These are phyloP conservation scores for Sepioteuthis lessoniana DNA, from an alignment of 2,888 invertebrate genomes.

Conservation along the genomic window DNA sequence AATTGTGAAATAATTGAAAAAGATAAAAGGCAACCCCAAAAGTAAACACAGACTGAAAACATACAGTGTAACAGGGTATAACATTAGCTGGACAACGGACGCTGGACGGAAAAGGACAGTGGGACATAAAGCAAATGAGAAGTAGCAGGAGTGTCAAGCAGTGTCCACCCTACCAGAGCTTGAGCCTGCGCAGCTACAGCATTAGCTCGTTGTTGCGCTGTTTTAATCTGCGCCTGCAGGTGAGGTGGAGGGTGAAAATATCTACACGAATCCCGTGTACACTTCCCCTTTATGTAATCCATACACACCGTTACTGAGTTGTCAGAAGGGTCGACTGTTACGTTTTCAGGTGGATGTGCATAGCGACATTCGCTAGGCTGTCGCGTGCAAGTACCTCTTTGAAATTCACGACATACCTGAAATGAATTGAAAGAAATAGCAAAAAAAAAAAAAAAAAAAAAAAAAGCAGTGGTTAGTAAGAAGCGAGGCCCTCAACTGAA, in stretches of 20 bases:
- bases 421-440: conserved; percentile 55
- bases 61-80: conserved; percentile 16
- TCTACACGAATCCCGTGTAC: conserved; percentile 99
- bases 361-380: conserved; percentile 98
- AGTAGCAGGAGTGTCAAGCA: conserved; percentile 37
- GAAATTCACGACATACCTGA: conserved; percentile 92
- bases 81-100: conserved; percentile 16
- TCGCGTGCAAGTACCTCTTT: conserved; percentile 98
- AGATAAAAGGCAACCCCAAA: conserved; percentile 34
- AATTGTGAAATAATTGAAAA: conserved; percentile 37
- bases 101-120: conserved; percentile 34
- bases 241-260: conserved; percentile 99
- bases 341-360: conserved; percentile 96
- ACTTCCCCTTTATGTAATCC: conserved; percentile 90
- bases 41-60: conserved; percentile 24
- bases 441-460: conserved; percentile 53
- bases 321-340: conserved; percentile 93
- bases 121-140: conserved; percentile 37
- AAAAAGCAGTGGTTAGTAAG: conserved; percentile 46
- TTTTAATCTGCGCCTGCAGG: conserved; percentile 84
- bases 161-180: conserved; percentile 73
- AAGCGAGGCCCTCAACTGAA: conserved; percentile 35
- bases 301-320: conserved; percentile 99
- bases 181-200: conserved; percentile 71
- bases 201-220: conserved; percentile 81